These are phyloP conservation scores for Heliconius hortense DNA, from an alignment of 2,888 invertebrate genomes.

Conservation along the genomic window DNA sequence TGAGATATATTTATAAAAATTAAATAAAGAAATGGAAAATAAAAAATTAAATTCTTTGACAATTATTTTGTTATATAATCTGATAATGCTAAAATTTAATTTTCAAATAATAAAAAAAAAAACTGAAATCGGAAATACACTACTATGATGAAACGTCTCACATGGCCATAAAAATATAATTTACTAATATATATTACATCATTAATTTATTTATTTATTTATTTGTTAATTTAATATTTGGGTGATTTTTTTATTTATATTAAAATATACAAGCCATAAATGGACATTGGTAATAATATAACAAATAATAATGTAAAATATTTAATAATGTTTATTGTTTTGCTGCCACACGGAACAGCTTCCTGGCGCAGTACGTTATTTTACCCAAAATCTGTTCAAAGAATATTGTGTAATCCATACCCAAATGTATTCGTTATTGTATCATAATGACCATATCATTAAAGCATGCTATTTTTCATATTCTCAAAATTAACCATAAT, in stretches of 20 bases:
- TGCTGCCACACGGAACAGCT: conserved; percentile 42
- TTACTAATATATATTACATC: background rate
- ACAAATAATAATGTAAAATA: conserved; percentile 9
- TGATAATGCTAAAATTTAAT: too few species aligned
- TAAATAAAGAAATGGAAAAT: too few species aligned
- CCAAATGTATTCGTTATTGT: conserved; percentile 26
- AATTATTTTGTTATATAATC: too few species aligned
- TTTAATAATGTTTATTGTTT: conserved; percentile 35
- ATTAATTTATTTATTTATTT: background rate
- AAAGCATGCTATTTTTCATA: conserved; percentile 35
- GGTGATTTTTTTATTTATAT: too few species aligned
- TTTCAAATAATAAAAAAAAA: background rate
- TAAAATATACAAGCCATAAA: background rate
- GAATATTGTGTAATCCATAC: conserved; percentile 30
- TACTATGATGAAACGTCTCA: background rate
- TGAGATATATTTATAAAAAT: too few species aligned
- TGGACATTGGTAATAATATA: conserved; percentile 1
- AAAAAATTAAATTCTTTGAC: too few species aligned
- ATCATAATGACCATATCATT: conserved; percentile 22
- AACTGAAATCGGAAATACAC: background rate
- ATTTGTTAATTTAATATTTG: too few species aligned
- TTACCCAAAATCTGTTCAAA: conserved; percentile 28
- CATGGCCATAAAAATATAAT: background rate
- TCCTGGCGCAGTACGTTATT: conserved; percentile 42
- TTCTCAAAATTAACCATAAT: background rate